Percentiles rank a stretch among this genome's conserved stretches.
phyloP scores from a whole-genome alignment of 2,797 vertebrate species.

The Scomberomorus guttatus region DNA sequence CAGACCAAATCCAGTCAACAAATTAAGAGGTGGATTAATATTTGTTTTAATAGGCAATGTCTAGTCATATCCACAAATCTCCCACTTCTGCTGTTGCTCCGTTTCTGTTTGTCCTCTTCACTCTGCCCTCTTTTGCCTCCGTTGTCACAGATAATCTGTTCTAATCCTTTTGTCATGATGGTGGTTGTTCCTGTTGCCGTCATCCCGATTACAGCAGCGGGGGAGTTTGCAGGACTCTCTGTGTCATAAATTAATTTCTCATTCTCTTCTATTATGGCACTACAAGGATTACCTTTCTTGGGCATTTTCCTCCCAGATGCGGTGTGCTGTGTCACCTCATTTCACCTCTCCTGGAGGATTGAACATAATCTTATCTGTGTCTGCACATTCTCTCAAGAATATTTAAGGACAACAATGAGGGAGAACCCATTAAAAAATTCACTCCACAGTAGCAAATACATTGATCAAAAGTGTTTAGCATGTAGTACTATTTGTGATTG shows the following conservation, averaged over 20 bases:
- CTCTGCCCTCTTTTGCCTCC: conserved; percentile 27
- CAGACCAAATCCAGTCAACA: not conserved
- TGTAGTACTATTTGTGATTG: not conserved
- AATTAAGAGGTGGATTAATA: not conserved
- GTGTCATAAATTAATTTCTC: conserved; percentile 7
- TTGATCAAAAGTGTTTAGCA: conserved; percentile 1
- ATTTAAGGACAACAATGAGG: conserved; percentile 14
- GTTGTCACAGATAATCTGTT: conserved; percentile 53
- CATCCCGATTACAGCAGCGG: conserved; percentile 44
- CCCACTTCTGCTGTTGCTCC: conserved; percentile 10
- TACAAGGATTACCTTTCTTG: not conserved
- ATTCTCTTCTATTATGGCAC: not conserved
- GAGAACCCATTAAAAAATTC: conserved; percentile 12
- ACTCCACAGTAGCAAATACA: not conserved
- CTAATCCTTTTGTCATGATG: conserved; percentile 55
- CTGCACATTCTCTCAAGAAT: conserved; percentile 11
- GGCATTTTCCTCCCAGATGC: not conserved
- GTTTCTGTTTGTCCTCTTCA: conserved; percentile 12
- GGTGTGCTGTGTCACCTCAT: conserved; percentile 15
- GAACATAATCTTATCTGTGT: not conserved
- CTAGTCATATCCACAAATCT: conserved; percentile 3
- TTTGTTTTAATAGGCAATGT: not conserved
- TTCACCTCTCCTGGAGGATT: conserved; percentile 1
- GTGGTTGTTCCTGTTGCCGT: conserved; percentile 35
- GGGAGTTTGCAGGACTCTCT: not conserved